phyloP scores from a whole-genome alignment of 2,113 vertebrate genomes.

The Nettapus auritus region DNA sequence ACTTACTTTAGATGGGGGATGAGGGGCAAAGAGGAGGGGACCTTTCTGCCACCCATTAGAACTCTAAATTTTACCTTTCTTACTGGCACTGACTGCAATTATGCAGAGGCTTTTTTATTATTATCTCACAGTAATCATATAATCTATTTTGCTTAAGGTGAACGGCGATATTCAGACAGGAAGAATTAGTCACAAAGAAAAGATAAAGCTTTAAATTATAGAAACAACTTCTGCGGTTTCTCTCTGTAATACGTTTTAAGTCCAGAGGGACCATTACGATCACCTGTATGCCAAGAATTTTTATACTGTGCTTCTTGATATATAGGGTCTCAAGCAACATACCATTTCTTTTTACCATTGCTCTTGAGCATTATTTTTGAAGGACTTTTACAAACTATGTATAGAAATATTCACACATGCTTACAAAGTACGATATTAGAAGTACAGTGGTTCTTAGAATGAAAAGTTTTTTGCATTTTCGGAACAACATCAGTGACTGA shows the following conservation, averaged over 20 bases:
- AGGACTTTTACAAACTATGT: not conserved
- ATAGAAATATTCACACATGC: not conserved
- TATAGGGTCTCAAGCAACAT: not conserved
- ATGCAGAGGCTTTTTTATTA: not conserved
- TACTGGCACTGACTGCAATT: not conserved
- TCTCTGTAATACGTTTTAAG: constrained; percentile 32
- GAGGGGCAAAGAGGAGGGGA: not conserved
- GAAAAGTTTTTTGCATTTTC: not conserved
- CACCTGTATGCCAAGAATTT: constrained; percentile 16
- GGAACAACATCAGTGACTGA: not conserved
- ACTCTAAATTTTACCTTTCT: not conserved
- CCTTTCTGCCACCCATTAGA: not conserved
- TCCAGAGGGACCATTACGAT: constrained; percentile 37
- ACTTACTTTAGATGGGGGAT: not conserved
- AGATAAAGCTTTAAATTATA: constrained; percentile 51
- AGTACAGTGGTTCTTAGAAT: not conserved
- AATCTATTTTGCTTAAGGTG: constrained; percentile 48
- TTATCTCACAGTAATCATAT: constrained; percentile 17
- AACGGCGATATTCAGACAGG: constrained; percentile 2
- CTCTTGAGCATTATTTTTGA: not conserved
- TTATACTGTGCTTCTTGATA: constrained; percentile 5
- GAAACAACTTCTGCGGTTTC: not conserved
- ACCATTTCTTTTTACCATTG: constrained; percentile 29
- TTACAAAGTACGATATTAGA: not conserved
- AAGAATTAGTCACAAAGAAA: constrained; percentile 41